Percentiles rank a stretch among this genome's conserved stretches.
Evolutionary conservation across 2,888 invertebrate species (phyloP).

Genomic region (Eilema caniola): DNA sequence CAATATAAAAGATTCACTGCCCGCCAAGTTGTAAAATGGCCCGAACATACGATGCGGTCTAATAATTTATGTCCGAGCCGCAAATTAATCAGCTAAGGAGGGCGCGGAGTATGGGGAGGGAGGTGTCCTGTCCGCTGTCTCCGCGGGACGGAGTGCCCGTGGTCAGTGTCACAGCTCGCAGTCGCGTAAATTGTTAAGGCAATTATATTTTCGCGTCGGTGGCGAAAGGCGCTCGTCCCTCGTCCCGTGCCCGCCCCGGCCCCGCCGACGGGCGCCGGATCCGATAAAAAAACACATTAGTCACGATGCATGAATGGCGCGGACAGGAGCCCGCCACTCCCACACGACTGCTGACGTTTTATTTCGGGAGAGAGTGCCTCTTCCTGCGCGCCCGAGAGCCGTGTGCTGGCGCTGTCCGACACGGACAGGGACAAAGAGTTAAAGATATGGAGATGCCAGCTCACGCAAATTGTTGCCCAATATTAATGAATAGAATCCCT

Average conservation of each 20-base stretch:
- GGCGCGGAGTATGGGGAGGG: not conserved
- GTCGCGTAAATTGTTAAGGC: slow-evolving; percentile 21
- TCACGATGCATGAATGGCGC: slow-evolving; percentile 46
- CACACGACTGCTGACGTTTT: slow-evolving; percentile 12
- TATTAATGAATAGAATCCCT: not conserved
- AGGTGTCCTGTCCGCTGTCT: not conserved
- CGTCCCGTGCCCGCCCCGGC: not conserved
- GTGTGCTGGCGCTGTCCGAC: not conserved
- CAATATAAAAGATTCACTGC: not conserved
- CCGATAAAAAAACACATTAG: slow-evolving; percentile 47
- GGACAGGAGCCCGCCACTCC: slow-evolving; percentile 29
- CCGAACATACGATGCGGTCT: not conserved
- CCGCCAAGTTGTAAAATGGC: not conserved
- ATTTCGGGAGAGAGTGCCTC: not conserved
- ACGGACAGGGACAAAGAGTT: not conserved
- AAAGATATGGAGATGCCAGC: not conserved
- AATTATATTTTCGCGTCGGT: slow-evolving; percentile 24
- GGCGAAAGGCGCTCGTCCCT: slow-evolving; percentile 12
- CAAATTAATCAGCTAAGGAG: slow-evolving; percentile 4
- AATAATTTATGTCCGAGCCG: not conserved
- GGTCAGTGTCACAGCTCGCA: slow-evolving; percentile 18
- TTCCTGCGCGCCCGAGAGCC: not conserved
- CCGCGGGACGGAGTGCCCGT: not conserved
- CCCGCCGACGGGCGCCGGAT: slow-evolving; percentile 19
- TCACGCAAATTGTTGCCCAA: not conserved